Conservation (phyloP, 2,113 vertebrate genomes). For the Muscicapa adusta region DNA sequence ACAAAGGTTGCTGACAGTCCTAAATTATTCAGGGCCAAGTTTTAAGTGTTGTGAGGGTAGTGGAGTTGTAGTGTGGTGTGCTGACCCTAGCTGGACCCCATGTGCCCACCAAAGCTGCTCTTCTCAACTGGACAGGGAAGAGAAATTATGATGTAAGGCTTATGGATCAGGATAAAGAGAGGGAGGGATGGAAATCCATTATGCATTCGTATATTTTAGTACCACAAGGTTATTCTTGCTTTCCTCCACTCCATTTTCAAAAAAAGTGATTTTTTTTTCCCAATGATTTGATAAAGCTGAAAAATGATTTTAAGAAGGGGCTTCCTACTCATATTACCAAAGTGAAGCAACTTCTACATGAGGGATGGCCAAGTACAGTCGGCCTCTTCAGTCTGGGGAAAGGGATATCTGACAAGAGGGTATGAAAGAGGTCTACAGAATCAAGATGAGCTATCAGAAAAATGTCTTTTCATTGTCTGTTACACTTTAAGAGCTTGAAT, state of each 20-base stretch:
- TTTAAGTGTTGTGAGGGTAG: neutral
- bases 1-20: neutral
- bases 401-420: neutral
- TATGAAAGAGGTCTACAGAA: neutral
- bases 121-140: neutral
- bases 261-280: neutral
- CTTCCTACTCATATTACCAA: neutral
- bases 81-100: neutral
- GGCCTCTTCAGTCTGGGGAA: neutral
- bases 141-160: neutral
- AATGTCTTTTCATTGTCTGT: neutral
- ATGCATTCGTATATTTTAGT: neutral
- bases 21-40: neutral
- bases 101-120: rapidly evolving
- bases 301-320: neutral
- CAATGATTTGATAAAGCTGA: neutral
- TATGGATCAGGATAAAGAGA: neutral
- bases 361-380: rapidly evolving
- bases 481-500: neutral
- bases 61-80: neutral
- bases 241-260: neutral
- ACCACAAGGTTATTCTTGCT: neutral
- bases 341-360: neutral
- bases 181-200: neutral
- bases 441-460: neutral